phyloP scores from a whole-genome alignment of 2,113 vertebrate species.

The Hemichromis elongatus region DNA sequence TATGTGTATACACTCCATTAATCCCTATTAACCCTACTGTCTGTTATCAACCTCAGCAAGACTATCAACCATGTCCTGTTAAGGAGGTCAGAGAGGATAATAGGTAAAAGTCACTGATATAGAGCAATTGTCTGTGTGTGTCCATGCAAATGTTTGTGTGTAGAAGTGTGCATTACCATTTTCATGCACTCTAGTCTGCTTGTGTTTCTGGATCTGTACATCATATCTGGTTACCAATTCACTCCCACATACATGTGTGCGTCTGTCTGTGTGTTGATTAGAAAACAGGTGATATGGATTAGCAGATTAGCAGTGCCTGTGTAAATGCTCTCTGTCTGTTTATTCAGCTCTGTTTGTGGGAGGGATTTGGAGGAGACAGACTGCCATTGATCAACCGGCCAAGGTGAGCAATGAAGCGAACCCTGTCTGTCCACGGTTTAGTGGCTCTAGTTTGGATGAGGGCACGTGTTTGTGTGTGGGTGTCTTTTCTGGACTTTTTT shows the following conservation, averaged over 20 bases:
- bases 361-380: slow-evolving; percentile 72
- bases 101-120: slow-evolving; percentile 50
- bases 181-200: background rate
- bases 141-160: slow-evolving; percentile 6
- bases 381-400: slow-evolving; percentile 73
- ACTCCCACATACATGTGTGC: slow-evolving; percentile 5
- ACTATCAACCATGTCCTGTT: slow-evolving; percentile 48
- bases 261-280: slow-evolving; percentile 35
- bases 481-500: slow-evolving; percentile 1
- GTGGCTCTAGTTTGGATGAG: slow-evolving; percentile 38
- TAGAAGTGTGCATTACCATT: background rate
- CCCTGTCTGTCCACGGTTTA: slow-evolving; percentile 57
- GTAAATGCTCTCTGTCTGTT: slow-evolving; percentile 71
- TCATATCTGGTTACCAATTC: background rate
- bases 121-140: background rate
- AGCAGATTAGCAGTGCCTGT: slow-evolving; percentile 73
- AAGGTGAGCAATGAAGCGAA: slow-evolving; percentile 71
- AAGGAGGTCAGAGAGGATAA: slow-evolving; percentile 62
- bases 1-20: slow-evolving; percentile 54
- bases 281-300: slow-evolving; percentile 70
- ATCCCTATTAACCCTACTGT: slow-evolving; percentile 65
- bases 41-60: slow-evolving; percentile 51
- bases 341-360: slow-evolving; percentile 78
- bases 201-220: slow-evolving; percentile 8
- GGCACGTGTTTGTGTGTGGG: background rate